Percentiles rank a stretch among this genome's conserved stretches.
These are phyloP conservation scores for Dreissena rostriformis DNA, from an alignment of 1,140 invertebrate species.

Conservation along the genomic window DNA sequence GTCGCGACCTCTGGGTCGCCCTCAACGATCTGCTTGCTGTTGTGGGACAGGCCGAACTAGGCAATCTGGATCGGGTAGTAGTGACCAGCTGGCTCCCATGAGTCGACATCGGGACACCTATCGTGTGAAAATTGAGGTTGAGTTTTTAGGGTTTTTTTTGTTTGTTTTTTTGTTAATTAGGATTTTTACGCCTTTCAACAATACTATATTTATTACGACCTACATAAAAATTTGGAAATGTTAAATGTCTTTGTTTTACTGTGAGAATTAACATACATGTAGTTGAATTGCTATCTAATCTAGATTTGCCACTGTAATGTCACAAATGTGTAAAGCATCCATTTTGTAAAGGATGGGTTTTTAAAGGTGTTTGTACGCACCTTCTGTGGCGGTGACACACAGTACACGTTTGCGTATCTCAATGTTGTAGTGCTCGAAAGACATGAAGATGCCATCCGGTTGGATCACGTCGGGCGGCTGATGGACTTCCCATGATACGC, in stretches of 20 bases:
- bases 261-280: background rate
- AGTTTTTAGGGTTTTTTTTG: too few relatives aligned
- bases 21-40: slow-evolving; percentile 90
- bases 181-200: too few relatives aligned
- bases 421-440: slow-evolving; percentile 99
- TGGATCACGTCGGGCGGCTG: slow-evolving; percentile 94
- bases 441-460: slow-evolving; percentile 94
- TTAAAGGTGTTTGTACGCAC: slow-evolving; percentile 70
- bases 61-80: slow-evolving; percentile 99
- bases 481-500: slow-evolving; percentile 94
- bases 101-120: slow-evolving; percentile 94
- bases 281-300: background rate
- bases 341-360: background rate
- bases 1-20: slow-evolving; percentile 63
- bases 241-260: background rate
- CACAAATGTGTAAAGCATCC: background rate
- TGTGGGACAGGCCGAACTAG: slow-evolving; percentile 98
- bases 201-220: too few relatives aligned
- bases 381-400: slow-evolving; percentile 95
- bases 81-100: slow-evolving; percentile 96
- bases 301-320: background rate
- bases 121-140: slow-evolving; percentile 7
- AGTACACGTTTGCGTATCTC: slow-evolving; percentile 97
- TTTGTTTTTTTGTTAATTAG: too few relatives aligned
- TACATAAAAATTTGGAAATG: background rate